Percentiles rank a stretch among this genome's conserved stretches.
Evolutionary conservation across 2,113 vertebrate species (phyloP).

Genomic region (Chitala chitala): DNA sequence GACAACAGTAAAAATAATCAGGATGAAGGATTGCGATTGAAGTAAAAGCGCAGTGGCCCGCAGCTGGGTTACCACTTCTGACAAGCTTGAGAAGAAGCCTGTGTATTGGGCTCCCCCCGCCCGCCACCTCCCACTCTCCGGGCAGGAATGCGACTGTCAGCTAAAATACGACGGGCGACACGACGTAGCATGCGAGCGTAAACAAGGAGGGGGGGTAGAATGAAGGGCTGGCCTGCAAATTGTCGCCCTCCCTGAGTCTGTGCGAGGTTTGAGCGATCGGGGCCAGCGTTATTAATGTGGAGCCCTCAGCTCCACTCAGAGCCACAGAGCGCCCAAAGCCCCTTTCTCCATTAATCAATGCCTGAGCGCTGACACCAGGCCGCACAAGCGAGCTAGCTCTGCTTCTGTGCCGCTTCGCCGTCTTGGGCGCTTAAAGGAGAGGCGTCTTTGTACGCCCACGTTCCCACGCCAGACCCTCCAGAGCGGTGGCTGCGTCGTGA

Average conservation of each 20-base stretch:
- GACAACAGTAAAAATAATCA: conserved; percentile 3
- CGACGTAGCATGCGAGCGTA: not conserved
- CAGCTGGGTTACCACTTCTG: not conserved
- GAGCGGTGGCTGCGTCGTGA: too few relatives aligned
- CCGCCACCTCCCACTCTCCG: not conserved
- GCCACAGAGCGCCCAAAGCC: not conserved
- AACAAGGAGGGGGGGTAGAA: not conserved
- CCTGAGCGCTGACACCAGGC: not conserved
- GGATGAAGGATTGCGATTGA: not conserved
- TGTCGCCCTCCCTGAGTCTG: not conserved
- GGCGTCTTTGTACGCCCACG: not conserved
- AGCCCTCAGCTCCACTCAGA: not conserved
- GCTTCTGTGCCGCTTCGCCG: not conserved
- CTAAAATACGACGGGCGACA: not conserved
- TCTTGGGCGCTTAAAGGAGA: not conserved
- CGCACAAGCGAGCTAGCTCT: not conserved
- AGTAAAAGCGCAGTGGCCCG: not conserved
- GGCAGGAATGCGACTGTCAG: not conserved
- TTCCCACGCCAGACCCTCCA: not conserved
- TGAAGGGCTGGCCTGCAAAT: not conserved
- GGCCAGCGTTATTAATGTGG: not conserved
- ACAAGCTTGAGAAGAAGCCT: not conserved
- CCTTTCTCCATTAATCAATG: not conserved
- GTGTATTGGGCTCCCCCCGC: not conserved
- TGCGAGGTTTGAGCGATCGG: not conserved